Evolutionary conservation across 2,113 vertebrate genomes (phyloP).

Genomic region (Spheniscus mendiculus): DNA sequence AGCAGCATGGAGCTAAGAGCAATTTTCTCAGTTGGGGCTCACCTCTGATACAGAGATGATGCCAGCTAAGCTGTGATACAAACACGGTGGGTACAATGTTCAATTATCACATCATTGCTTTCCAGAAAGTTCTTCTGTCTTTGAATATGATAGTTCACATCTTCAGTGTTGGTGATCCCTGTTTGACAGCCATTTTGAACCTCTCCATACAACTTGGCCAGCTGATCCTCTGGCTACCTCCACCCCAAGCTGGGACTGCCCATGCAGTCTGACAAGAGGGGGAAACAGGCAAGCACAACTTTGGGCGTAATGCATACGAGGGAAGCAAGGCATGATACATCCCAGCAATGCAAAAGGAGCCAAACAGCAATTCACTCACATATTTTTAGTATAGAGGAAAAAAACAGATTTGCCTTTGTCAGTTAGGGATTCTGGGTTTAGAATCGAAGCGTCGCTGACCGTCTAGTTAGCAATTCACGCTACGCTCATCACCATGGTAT

Average conservation of each 20-base stretch:
- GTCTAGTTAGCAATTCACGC: neutral
- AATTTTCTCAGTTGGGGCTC: neutral
- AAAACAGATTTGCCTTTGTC: neutral
- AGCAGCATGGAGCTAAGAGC: neutral
- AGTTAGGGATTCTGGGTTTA: neutral
- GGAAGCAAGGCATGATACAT: neutral
- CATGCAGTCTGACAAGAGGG: neutral
- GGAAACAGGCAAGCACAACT: neutral
- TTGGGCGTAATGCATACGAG: accelerated
- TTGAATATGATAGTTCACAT: neutral
- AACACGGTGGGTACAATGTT: neutral
- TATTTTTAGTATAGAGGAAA: neutral
- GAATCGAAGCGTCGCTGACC: neutral
- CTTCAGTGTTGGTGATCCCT: neutral
- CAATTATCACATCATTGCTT: neutral
- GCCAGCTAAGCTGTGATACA: neutral
- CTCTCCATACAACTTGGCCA: neutral
- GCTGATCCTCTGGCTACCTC: neutral
- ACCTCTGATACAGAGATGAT: neutral
- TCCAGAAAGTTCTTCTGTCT: neutral
- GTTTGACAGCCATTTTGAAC: neutral
- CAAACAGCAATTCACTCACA: neutral
- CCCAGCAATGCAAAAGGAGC: neutral
- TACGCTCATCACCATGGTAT: neutral
- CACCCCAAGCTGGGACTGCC: neutral